Evolutionary conservation across 2,797 vertebrate genomes (phyloP).

Genomic region (Hypotaenidia okinawae): DNA sequence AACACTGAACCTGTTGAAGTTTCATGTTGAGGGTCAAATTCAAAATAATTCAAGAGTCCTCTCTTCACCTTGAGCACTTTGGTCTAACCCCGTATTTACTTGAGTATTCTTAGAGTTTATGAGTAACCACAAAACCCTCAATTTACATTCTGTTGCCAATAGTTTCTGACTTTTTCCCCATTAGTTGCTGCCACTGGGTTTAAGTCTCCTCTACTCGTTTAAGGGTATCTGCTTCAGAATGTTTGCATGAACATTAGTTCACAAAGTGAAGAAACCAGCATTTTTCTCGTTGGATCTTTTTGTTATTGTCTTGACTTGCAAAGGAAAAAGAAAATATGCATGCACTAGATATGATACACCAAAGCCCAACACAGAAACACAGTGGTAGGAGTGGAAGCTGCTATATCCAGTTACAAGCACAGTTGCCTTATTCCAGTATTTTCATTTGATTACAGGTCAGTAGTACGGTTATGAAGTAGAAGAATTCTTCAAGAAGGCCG

Average conservation of each 20-base stretch:
- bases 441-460: not conserved
- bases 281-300: not conserved
- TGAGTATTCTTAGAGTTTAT: not conserved
- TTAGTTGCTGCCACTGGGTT: not conserved
- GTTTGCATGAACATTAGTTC: not conserved
- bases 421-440: not conserved
- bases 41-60: not conserved
- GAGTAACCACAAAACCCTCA: not conserved
- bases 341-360: not conserved
- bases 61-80: not conserved
- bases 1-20: not conserved
- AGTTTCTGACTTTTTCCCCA: not conserved
- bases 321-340: not conserved
- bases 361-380: not conserved
- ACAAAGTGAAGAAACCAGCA: not conserved
- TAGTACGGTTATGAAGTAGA: not conserved
- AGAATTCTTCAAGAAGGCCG: not conserved
- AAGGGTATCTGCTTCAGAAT: not conserved
- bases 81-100: not conserved
- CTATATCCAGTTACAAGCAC: not conserved
- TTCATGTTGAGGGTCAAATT: not conserved
- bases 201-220: not conserved
- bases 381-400: not conserved
- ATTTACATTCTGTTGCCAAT: not conserved
- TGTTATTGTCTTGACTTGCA: not conserved